Base-by-base conservation (phyloP, 1,140 invertebrate species). In the Drosophila baimaii region DNA sequence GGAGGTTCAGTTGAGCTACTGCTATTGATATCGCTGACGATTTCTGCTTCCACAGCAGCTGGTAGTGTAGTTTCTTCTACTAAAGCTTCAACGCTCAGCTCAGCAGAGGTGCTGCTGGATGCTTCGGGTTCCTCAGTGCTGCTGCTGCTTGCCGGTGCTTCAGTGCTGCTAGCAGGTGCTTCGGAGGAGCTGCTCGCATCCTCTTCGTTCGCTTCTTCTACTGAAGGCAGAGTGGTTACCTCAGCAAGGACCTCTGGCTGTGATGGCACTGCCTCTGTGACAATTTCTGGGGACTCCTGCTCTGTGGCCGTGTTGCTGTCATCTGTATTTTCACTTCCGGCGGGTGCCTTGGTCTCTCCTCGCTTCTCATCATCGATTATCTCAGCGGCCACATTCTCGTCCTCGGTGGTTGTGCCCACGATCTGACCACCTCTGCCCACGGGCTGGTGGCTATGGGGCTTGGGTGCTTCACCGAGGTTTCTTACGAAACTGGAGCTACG, bases 301-400 rank as follows among this genome's bases (percentile, higher is more conserved):
- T 86, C 82, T 17, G 78, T 75, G 5, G 82, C 78, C 15, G 82
- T 75, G 23, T 85, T 85, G 44, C 78, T 86, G n/a, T 81, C 77
- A 19, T 85, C 82, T 0, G 27, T 10, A 41, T 31, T 75, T 10
- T 15, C 37, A 33, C 27, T 69, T 9, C 33, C 44, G 1, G 78
- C 51, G 0, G 81, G 81, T 3, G 81, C 77, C 31, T 66, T 74
- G 3, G 82, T 85, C 39, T 62, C 59, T n/a, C 81, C 77, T 8
- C 73, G 31, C 1, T 21, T 64, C 6, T 86, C 81, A 12, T 85
- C 76, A 33, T 90, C 81, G n/a, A 75, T 64, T 25, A 90, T 57
- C 33, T 90, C 86, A 0, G 85, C 81, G 0, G 86, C 86, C n/a
- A 77, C 76, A 43, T 90, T 90, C 29, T 90, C 86, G 29, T 79